Base-by-base conservation (phyloP, 2,797 vertebrate genomes). In the Pipistrellus nathusii region DNA sequence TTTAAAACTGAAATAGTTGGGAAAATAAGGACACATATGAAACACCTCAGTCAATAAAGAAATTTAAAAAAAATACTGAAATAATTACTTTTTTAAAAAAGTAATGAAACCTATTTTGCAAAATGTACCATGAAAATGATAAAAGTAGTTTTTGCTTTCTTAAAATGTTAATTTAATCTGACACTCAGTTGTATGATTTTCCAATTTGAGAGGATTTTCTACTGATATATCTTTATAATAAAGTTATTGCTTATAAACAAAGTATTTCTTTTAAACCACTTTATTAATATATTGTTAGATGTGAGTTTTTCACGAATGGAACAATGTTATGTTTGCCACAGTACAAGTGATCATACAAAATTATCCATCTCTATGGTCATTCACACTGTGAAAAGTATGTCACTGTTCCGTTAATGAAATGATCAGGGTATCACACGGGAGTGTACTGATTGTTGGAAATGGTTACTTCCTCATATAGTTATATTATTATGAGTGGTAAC, bases 1-100 rank as follows among this genome's bases (percentile, higher is more conserved):
- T 89, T 55, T 73, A 73, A 53, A 64, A 38, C 8, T 85, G 44
- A 90, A 95, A 53, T 25, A 78, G 59, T 69, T 93, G 46, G 46
- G 46, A 13, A 13, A 46, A 46, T 48, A 48, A 48, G 46, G 13
- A 48, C 12, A 48, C 46, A 48, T 48, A 41, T 41, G 38, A 14
- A 48, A 48, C 46, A 48, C 46, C 46, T 13, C 13, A 48, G 14
- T 48, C 46, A 41, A 41, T 41, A 48, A 48, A 48, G 13, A 48
- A 41, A 7, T 41, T 41, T 41, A 4, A 41, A 41, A 4, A 41
- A 41, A 41, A 41, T n/a, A 41, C 38, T 89, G 44, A 90, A 95
- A 53, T 25, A 80, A 53, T 71, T 93, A 62, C 55, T 64, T 86
- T 82, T 76, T 51, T 59, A 12, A 1, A 27, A 59, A 64, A n/a